These are phyloP conservation scores for Paramormyrops kingsleyae DNA, from an alignment of 2,113 vertebrate genomes.

Conservation along the genomic window DNA sequence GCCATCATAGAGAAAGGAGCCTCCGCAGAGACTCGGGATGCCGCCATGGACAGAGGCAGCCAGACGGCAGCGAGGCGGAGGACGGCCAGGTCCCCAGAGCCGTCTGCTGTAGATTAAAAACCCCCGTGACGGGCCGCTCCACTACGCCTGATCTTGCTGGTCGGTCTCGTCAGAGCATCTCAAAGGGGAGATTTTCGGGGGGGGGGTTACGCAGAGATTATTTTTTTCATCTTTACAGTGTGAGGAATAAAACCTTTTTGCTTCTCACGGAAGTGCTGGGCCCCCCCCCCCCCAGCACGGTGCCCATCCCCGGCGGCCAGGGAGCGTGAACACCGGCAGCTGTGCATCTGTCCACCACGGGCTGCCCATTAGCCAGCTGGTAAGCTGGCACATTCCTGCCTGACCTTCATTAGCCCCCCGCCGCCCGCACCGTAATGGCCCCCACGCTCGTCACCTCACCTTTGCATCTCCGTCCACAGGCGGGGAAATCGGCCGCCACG, in stretches of 20 bases:
- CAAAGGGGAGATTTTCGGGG: neutral
- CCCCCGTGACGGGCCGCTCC: neutral
- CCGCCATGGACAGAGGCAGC: neutral
- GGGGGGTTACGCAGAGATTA: neutral
- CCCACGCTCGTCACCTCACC: neutral
- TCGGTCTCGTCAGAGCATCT: neutral
- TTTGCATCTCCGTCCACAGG: neutral
- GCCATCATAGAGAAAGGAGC: neutral
- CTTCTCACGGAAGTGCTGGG: neutral
- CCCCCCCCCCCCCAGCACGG: neutral
- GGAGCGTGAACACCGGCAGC: neutral
- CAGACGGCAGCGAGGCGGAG: neutral
- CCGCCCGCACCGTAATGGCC: neutral
- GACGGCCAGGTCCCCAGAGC: neutral
- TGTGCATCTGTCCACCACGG: constrained; percentile 18
- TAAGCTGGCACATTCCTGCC: constrained; percentile 17
- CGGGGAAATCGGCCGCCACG: neutral
- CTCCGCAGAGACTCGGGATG: neutral
- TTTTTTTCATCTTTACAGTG: neutral
- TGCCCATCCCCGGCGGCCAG: neutral
- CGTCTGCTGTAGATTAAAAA: neutral
- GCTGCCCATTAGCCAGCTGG: constrained; percentile 25
- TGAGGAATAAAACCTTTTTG: neutral
- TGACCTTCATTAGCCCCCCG: constrained; percentile 21
- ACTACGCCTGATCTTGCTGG: neutral